Conservation (phyloP, 2,113 vertebrate species). For the rabbit (Oryctolagus cuniculus) region DNA sequence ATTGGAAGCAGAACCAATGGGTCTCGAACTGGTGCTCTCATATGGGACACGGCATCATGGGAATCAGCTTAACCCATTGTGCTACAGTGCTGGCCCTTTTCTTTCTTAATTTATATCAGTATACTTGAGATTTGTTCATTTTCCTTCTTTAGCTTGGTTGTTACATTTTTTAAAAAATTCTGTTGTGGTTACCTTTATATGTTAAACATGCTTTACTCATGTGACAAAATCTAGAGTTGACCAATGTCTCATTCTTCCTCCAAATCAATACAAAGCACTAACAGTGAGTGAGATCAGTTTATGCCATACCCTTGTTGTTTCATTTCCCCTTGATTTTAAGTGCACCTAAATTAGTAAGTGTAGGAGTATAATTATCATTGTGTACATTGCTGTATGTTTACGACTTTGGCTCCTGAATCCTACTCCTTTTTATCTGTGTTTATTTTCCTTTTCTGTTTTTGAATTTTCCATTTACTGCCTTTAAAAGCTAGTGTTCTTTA, state of each 20-base stretch:
- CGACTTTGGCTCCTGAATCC: background rate
- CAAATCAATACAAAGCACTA: background rate
- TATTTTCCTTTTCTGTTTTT: constrained; percentile 18
- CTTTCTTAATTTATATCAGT: background rate
- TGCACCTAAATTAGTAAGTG: background rate
- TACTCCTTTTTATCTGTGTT: background rate
- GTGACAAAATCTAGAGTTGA: background rate
- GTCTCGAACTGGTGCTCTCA: too few relatives aligned
- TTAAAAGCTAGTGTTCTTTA: background rate
- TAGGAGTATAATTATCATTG: background rate
- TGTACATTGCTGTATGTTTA: background rate
- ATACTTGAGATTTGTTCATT: background rate
- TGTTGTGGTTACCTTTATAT: background rate
- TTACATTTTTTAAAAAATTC: background rate
- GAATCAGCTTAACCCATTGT: too few relatives aligned
- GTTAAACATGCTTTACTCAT: background rate
- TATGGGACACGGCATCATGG: too few relatives aligned
- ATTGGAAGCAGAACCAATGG: too few relatives aligned
- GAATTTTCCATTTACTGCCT: constrained; percentile 11
- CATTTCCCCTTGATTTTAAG: constrained; percentile 12
- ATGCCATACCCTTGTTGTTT: background rate
- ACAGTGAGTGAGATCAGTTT: background rate
- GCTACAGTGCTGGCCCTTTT: too few relatives aligned
- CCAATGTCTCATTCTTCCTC: background rate
- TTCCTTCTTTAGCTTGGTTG: background rate